Evolutionary conservation across 2,113 vertebrate species (phyloP), one percentile per base, ranked within the genome.

Genomic region (Phyllostomus discolor): DNA sequence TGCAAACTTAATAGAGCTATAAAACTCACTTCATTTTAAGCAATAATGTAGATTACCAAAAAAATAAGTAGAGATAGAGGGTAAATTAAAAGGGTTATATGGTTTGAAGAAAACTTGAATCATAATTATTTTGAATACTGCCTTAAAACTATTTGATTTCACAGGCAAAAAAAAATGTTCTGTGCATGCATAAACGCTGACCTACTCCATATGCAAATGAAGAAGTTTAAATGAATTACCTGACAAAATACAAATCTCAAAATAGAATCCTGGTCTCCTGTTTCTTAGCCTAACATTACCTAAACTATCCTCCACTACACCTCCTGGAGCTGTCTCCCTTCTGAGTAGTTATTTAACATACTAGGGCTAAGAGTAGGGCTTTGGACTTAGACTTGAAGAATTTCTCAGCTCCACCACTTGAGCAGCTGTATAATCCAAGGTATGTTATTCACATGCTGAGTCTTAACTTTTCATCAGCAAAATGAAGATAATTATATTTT

Each of bases 161-260:
- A 92, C 15, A 86, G 90, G 33, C 70, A 62, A 59, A 93, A 59
- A 93, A 62, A 76, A 66, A 14, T 59, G 22, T 70, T 88, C 7
- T 66, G 38, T 89, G 26, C 22, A 64, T 64, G 59, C 24, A 73
- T 91, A 91, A 96, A 38, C 79, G 93, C 35, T 96, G 46, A 86
- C 90, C 83, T 96, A 93, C 24, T 89, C 43, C 83, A 81, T 31
- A 46, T 48, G 43, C 31, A 93, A 94, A 88, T 54, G 19, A 88
- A 50, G 19, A 31, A 12, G 59, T 12, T 64, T 64, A 64, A 64
- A 64, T 64, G 85, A 81, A 92, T 86, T 89, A 96, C 50, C 78
- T 86, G 24, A 70, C 59, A 17, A 84, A 76, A 46, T 69, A 89
- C 20, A 89, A 35, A 85, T 70, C 93, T 95, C 87, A 96, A 95